Evolutionary conservation across 1,140 invertebrate genomes (phyloP), one percentile per base, ranked within the genome.

Genomic region (Bombus cullumanus): DNA sequence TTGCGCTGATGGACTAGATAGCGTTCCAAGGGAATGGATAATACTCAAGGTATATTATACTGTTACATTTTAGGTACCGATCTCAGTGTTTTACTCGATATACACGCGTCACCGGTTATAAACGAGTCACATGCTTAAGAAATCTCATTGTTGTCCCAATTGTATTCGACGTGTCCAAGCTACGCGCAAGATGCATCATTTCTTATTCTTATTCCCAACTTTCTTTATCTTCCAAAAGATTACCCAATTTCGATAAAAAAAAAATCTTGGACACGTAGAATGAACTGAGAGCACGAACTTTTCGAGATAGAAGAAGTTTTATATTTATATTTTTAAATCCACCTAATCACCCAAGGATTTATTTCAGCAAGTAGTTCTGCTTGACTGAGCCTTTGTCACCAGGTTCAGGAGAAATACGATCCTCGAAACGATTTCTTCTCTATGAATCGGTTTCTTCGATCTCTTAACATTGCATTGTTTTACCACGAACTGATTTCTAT

Each of bases 21-120:
- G 75, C 88, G 59, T 89, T 86, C 75, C 85, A 87, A 86, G 85
- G n/a, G 62, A 88, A 83, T 87, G 90, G 81, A 84, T 88, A 93
- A 94, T 92, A 93, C 91, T 93, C 90, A 92, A 91, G 59, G 92
- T 86, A 80, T 88, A 92, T 81, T 68, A 53, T 92, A 92, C 64
- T 91, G 88, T 92, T 93, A 93, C 92, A 94, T 94, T 93, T 93
- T 92, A 94, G 86, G 90, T 92, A 92, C 83, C 87, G 93, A 94
- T 94, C 93, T 94, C 92, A 93, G 75, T 93, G 90, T 94, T 90
- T 90, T 83, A 83, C 79, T 90, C 83, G 57, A 86, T 78, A 80
- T 72, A 66, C 9, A 34, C 31, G 59, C 74, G 69, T 85, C 59
- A 64, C 75, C 72, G 57, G 59, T 57, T 31, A 34, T 79, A 80